phyloP scores from a whole-genome alignment of 2,888 invertebrate species.

The Eutolmus rufibarbis region DNA sequence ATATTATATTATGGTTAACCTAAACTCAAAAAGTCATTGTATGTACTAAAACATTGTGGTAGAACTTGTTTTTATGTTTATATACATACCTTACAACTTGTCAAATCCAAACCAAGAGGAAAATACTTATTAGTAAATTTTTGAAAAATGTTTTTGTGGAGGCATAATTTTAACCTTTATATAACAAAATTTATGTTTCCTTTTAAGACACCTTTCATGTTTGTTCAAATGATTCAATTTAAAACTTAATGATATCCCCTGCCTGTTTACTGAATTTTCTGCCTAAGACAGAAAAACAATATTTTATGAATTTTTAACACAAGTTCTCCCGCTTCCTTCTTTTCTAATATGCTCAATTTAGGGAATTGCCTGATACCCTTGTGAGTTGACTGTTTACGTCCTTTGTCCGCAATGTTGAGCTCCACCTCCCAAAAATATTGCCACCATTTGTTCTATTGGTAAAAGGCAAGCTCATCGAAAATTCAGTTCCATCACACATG shows the following conservation, averaged over 20 bases:
- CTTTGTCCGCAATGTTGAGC: background rate
- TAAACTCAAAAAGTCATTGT: too few relatives aligned
- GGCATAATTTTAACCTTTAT: too few relatives aligned
- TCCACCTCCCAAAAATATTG: background rate
- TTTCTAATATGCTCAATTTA: background rate
- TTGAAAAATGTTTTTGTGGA: background rate
- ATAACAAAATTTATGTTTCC: too few relatives aligned
- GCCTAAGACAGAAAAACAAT: background rate
- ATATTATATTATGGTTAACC: too few relatives aligned
- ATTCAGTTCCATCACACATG: background rate
- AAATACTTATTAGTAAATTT: too few relatives aligned
- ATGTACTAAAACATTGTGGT: too few relatives aligned
- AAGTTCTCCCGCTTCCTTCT: background rate
- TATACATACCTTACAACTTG: too few relatives aligned
- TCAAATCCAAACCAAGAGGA: too few relatives aligned
- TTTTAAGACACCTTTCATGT: background rate
- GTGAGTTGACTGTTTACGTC: background rate
- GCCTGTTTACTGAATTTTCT: background rate
- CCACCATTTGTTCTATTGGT: background rate
- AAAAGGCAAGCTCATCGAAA: constrained; percentile 1
- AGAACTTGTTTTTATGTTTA: too few relatives aligned
- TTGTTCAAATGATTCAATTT: background rate
- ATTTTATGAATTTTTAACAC: background rate
- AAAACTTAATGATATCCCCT: background rate
- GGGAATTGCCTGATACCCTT: background rate